Evolutionary conservation across 2,888 invertebrate species (phyloP).

Genomic region (Dione vanillae): DNA sequence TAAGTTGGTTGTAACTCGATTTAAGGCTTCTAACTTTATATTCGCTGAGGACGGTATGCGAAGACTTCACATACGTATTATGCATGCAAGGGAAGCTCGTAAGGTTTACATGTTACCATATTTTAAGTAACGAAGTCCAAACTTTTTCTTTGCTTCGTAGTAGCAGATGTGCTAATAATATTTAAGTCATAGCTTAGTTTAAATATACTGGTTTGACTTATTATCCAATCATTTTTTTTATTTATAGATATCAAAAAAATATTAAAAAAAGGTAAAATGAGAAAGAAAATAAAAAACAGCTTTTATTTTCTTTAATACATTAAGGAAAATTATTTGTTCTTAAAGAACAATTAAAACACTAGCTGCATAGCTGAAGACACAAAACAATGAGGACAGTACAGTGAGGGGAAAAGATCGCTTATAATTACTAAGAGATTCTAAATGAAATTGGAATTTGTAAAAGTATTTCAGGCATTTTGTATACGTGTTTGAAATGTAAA

Average conservation of each 20-base stretch:
- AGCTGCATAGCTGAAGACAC: slow-evolving; percentile 14
- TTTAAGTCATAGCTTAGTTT: slow-evolving; percentile 24
- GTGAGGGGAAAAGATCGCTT: slow-evolving; percentile 21
- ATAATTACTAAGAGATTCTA: slow-evolving; percentile 29
- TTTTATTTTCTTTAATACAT: background rate
- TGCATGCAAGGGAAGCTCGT: slow-evolving; percentile 66
- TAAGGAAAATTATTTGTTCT: slow-evolving; percentile 15
- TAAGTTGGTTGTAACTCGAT: slow-evolving; percentile 29
- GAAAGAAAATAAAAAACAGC: background rate
- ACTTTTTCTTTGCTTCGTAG: slow-evolving; percentile 32
- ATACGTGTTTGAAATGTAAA: slow-evolving; percentile 4
- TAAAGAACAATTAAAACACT: slow-evolving; percentile 20
- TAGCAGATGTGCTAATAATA: slow-evolving; percentile 31
- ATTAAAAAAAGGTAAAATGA: background rate
- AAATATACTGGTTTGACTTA: too few species aligned
- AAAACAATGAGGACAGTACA: slow-evolving; percentile 25
- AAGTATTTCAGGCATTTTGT: background rate
- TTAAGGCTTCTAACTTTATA: slow-evolving; percentile 66
- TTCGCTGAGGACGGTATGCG: slow-evolving; percentile 67
- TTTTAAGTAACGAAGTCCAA: slow-evolving; percentile 40
- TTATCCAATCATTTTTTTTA: too few species aligned
- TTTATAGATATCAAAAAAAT: too few species aligned
- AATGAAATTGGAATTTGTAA: slow-evolving; percentile 2
- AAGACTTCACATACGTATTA: slow-evolving; percentile 60
- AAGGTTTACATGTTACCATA: slow-evolving; percentile 58